Conservation (phyloP, 2,113 vertebrate genomes). For the Salvelinus sp. region DNA sequence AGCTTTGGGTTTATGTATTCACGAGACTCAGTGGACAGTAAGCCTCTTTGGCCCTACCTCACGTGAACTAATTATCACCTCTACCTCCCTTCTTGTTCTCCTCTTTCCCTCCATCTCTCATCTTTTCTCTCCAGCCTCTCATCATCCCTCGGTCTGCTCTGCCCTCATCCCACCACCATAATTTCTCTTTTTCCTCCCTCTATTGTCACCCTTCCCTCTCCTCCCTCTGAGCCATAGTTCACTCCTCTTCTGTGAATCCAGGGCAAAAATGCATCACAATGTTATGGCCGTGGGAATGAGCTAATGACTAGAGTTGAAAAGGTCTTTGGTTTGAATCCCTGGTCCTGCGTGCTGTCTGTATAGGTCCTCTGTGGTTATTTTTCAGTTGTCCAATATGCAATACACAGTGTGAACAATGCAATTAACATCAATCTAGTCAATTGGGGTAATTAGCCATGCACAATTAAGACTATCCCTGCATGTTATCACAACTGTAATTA, state of each 20-base stretch:
- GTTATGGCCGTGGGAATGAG: background rate
- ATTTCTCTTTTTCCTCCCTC: background rate
- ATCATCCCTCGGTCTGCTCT: background rate
- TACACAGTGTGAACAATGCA: slow-evolving; percentile 56
- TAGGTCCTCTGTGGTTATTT: slow-evolving; percentile 33
- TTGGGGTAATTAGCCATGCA: slow-evolving; percentile 64
- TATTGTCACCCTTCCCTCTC: background rate
- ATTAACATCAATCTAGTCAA: slow-evolving; percentile 59
- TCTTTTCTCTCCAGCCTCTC: background rate
- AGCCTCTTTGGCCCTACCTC: slow-evolving; percentile 4
- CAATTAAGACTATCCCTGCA: slow-evolving; percentile 59
- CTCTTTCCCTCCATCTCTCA: background rate
- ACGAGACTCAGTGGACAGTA: slow-evolving; percentile 2
- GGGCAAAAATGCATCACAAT: background rate
- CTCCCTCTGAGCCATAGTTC: background rate
- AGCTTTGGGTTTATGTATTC: slow-evolving; percentile 68
- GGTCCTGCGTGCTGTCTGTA: slow-evolving; percentile 10
- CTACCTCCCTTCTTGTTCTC: background rate
- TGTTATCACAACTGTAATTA: slow-evolving; percentile 66
- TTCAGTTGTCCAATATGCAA: slow-evolving; percentile 13
- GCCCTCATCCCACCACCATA: background rate
- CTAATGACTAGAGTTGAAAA: background rate
- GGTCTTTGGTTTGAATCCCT: background rate
- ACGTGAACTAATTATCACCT: background rate
- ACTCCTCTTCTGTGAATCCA: too few species aligned